Evolutionary conservation across 2,113 vertebrate species (phyloP), one percentile per base, ranked within the genome.

Genomic region (Tauraco erythrolophus): DNA sequence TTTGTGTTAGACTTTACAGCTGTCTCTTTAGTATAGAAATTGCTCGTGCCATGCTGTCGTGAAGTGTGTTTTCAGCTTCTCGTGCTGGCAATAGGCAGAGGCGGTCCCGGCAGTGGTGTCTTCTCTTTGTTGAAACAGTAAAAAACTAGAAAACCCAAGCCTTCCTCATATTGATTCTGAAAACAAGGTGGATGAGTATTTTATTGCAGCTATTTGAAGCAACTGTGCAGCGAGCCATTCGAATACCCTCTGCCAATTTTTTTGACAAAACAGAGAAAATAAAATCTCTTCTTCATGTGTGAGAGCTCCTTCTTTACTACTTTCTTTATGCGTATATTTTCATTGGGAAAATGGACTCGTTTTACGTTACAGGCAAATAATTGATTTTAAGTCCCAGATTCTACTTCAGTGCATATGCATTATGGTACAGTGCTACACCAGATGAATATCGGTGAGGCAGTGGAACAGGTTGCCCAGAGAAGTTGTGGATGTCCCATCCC

Each of bases 1-100:
- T 97, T 94, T 93, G 57, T 78, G 91, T 97, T 96, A 94, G 96
- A 87, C 72, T 96, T 96, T 89, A 96, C 90, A 91, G 80, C 82
- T 92, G 27, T 95, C 70, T 95, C 94, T 97, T 92, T 97, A 92
- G 87, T 94, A 91, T 9, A 86, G 58, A 93, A 96, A 91, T 93
- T 90, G 86, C 76, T 98, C 3, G 1, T 18, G 48, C 91, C 77
- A 25, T 89, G 89, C 70, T 74, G 3, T 39, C 51, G 75, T 79
- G 85, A 88, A 90, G 66, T 10, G 6, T 81, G 48, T 93, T 96
- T 92, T 95, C 58, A 88, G 82, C 64, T 94, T 92, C 69, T 94
- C 77, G 41, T 9, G 21, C 61, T 94, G 93, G 90, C 70, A 69
- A 9, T 51, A 72, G 81, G 86, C 77, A 96, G 92, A 87, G 65